A percentile compares a stretch with the other conserved stretches of the same genome.
Conservation (phyloP, 2,888 invertebrate species). For the Cryptocephalus primarius region DNA sequence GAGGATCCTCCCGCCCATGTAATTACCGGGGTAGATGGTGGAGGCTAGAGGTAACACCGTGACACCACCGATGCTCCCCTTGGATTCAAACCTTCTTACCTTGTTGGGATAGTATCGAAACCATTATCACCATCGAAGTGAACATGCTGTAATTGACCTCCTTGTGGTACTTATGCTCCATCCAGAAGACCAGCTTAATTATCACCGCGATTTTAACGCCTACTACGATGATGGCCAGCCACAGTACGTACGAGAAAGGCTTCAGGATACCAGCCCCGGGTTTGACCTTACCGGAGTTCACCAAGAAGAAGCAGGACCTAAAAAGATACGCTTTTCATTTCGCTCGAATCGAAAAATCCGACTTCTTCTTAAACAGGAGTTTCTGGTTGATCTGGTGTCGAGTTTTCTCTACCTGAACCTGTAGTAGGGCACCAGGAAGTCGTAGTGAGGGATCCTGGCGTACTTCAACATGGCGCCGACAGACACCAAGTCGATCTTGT, state of each 20-base stretch:
- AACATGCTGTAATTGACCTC: slow-evolving; percentile 27
- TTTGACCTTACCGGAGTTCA: slow-evolving; percentile 22
- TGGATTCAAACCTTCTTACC: slow-evolving; percentile 13
- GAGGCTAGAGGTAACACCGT: no score
- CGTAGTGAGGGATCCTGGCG: slow-evolving; percentile 19
- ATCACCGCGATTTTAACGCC: slow-evolving; percentile 29
- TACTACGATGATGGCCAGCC: slow-evolving; percentile 33
- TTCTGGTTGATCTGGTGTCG: no score
- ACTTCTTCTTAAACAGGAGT: no score
- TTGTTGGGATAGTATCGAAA: slow-evolving; percentile 26
- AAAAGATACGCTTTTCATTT: slow-evolving; percentile 10
- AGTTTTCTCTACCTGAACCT: slow-evolving; percentile 24
- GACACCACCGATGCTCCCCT: no score
- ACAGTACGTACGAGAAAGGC: slow-evolving; percentile 36
- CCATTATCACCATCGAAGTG: slow-evolving; percentile 29
- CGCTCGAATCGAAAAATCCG: no score
- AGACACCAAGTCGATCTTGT: slow-evolving; percentile 19
- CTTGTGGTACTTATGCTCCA: slow-evolving; percentile 31
- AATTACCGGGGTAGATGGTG: neutral
- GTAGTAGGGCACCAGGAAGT: slow-evolving; percentile 22
- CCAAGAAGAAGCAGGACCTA: slow-evolving; percentile 26
- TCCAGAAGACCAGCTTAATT: slow-evolving; percentile 30
- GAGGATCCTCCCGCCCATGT: slow-evolving; percentile 23
- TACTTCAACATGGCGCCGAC: slow-evolving; percentile 18
- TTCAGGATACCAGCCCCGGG: slow-evolving; percentile 35